Conservation (phyloP, 2,797 vertebrate species). For the Lophotriccus pileatus region DNA sequence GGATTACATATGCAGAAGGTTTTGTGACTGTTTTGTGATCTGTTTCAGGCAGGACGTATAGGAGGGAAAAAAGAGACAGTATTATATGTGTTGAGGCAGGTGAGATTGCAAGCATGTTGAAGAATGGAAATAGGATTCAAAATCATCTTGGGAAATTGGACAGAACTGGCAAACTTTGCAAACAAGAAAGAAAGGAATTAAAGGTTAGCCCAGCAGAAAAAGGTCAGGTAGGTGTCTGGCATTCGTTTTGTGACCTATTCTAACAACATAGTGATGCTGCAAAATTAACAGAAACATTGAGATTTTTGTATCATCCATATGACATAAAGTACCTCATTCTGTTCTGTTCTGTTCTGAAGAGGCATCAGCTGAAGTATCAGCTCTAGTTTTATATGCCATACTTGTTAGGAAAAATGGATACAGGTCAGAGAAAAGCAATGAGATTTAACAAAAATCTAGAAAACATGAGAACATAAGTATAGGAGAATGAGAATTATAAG, state of each 20-base stretch:
- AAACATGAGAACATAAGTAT: fast-evolving
- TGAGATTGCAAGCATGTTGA: neutral
- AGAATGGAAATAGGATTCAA: neutral
- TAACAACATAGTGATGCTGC: neutral
- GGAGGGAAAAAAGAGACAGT: neutral
- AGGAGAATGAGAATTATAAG: neutral
- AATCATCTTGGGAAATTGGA: neutral
- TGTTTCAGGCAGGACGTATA: neutral
- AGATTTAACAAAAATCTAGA: neutral
- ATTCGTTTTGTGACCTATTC: neutral
- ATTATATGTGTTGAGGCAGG: neutral
- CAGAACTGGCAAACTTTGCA: neutral
- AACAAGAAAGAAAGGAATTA: neutral
- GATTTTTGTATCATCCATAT: neutral
- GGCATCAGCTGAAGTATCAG: neutral
- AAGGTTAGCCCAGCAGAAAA: neutral
- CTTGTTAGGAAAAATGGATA: neutral
- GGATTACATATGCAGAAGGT: neutral
- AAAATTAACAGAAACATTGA: neutral
- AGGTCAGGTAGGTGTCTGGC: neutral
- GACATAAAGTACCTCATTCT: neutral
- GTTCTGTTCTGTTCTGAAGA: neutral
- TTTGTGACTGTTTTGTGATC: neutral
- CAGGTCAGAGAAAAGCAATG: neutral
- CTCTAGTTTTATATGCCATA: neutral